Percentiles rank a stretch among this genome's conserved stretches.
Evolutionary conservation across 1,140 invertebrate genomes (phyloP).

Genomic region (Apolygus lucorum): DNA sequence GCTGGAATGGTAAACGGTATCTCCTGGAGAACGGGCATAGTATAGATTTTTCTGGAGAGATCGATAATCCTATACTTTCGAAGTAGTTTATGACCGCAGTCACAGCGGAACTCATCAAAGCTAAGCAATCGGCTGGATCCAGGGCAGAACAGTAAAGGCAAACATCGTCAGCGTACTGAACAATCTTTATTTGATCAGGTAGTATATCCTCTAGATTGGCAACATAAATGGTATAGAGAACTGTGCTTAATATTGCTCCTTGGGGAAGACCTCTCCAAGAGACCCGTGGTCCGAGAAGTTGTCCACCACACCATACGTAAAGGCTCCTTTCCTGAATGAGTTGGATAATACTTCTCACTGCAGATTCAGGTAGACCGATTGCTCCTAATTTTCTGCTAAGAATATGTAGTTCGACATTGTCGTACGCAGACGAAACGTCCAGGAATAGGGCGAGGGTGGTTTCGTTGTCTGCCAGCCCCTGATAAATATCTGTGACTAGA

Average conservation of each 20-base stretch:
- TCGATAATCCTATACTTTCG: too few species aligned
- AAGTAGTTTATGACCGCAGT: too few species aligned
- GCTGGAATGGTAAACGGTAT: too few species aligned
- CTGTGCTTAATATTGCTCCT: too few species aligned
- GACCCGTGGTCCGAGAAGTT: too few species aligned
- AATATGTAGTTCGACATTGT: neutral
- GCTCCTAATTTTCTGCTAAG: neutral
- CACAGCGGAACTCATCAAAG: too few species aligned
- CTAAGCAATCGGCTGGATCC: too few species aligned
- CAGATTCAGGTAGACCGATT: neutral
- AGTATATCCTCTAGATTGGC: neutral
- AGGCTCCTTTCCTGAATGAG: neutral
- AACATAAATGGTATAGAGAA: conserved; percentile 2
- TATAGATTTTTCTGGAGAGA: too few species aligned
- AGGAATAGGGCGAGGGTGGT: neutral
- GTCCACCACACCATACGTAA: neutral
- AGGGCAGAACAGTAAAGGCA: too few species aligned
- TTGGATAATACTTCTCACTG: neutral
- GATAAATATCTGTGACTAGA: neutral
- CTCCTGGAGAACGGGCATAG: too few species aligned
- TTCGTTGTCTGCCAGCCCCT: conserved; percentile 6
- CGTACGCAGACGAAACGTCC: neutral
- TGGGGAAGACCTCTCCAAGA: too few species aligned
- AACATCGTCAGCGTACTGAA: too few species aligned
- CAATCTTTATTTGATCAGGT: neutral